Conservation (phyloP, 2,797 vertebrate genomes). For the Notolepis coatsorum region DNA sequence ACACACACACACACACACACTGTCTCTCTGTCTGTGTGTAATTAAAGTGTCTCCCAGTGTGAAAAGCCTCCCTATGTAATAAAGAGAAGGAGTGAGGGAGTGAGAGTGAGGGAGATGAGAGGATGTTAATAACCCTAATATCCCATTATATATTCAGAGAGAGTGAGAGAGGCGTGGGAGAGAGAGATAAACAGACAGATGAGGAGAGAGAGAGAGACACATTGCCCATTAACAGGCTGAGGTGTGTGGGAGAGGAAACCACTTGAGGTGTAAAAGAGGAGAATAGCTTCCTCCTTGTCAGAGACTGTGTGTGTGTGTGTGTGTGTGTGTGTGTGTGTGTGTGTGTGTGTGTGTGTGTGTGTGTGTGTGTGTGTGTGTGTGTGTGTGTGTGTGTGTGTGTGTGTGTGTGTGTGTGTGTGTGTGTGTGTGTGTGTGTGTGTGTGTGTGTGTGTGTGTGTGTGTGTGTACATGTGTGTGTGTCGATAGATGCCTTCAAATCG, state of each 20-base stretch:
- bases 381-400: not conserved
- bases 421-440: not conserved
- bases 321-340: constrained; percentile 5
- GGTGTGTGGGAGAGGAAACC: constrained; percentile 19
- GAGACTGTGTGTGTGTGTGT: constrained; percentile 13
- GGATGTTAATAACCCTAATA: too few relatives aligned
- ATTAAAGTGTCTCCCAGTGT: not conserved
- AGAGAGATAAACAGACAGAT: too few relatives aligned
- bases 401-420: not conserved
- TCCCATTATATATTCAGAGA: too few relatives aligned
- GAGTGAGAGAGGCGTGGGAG: not conserved
- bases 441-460: not conserved
- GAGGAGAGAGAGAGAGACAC: not conserved
- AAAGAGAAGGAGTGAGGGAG: not conserved
- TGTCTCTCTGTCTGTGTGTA: not conserved
- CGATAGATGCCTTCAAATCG: not conserved
- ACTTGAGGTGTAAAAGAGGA: constrained; percentile 20
- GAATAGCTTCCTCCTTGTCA: constrained; percentile 11
- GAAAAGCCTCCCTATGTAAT: constrained; percentile 2
- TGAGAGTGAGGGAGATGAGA: not conserved
- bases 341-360: not conserved
- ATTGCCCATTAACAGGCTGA: not conserved
- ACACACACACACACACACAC: not conserved
- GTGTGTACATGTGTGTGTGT: not conserved
- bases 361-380: not conserved